Evolutionary conservation across 1,140 invertebrate species (phyloP).

Genomic region (Glossosoma conforme): DNA sequence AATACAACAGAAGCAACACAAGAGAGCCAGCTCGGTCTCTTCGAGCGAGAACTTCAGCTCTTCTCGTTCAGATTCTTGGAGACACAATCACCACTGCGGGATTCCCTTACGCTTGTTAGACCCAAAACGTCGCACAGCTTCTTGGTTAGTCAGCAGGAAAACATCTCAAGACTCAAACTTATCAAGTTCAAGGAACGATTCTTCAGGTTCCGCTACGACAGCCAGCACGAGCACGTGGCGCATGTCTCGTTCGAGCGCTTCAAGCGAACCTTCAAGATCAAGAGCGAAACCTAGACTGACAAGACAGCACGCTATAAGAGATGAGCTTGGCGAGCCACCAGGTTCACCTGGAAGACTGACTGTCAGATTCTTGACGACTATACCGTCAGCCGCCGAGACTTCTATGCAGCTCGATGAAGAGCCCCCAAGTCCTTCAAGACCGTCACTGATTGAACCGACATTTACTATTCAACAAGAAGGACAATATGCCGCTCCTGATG

Average conservation of each 20-base stretch:
- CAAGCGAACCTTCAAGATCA: conserved; percentile 40
- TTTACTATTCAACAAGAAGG: conserved; percentile 11
- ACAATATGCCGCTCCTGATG: conserved; percentile 13
- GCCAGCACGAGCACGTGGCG: conserved; percentile 82
- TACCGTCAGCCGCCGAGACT: conserved; percentile 76
- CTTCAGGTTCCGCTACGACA: conserved; percentile 78
- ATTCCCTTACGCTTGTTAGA: conserved; percentile 69
- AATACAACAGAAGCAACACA: conserved; percentile 69
- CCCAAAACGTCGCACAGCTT: conserved; percentile 71
- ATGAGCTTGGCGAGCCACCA: conserved; percentile 59
- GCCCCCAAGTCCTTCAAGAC: conserved; percentile 30
- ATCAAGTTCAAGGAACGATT: conserved; percentile 82
- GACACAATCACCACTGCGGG: conserved; percentile 67
- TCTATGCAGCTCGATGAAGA: conserved; percentile 70
- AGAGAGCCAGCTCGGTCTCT: conserved; percentile 74
- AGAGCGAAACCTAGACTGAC: conserved; percentile 64
- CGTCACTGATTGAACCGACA: conserved; percentile 9
- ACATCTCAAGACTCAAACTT: conserved; percentile 86
- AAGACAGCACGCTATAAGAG: conserved; percentile 68
- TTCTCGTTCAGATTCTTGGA: conserved; percentile 75
- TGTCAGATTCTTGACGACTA: conserved; percentile 69
- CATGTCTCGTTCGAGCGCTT: conserved; percentile 69
- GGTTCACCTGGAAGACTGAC: conserved; percentile 57
- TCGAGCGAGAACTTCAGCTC: conserved; percentile 87
- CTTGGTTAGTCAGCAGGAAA: conserved; percentile 83